Base-by-base conservation (phyloP, 2,888 invertebrate genomes). In the Disparrhopalites patrizii region DNA sequence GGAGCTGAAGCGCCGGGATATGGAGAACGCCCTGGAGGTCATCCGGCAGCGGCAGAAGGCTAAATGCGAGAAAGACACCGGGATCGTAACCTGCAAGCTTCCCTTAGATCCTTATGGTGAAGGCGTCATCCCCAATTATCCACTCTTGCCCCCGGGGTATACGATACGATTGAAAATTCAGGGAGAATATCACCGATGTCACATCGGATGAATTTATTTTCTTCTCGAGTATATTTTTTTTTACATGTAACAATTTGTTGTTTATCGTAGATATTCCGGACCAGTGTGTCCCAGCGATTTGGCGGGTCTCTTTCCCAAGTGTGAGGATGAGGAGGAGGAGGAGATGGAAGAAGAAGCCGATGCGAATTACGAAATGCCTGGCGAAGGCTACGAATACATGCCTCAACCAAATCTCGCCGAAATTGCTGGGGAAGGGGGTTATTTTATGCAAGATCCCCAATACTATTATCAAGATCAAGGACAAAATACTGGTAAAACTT, bases 11-110 rank as follows among this genome's bases (percentile, higher is more conserved):
- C 62, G 71, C 38, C 58, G 73, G 18, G 75, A 75, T 67, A 71
- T 73, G 7, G 71, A 73, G 30, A 73, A 75, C 60, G 72, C 75
- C 8, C 40, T 75, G 20, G 71, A 73, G 28, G 75, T 75, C 3
- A 69, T 75, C 7, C 60, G 68, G 18, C 64, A 70, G 25, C 69
- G 69, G 31, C 70, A 73, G 28, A 69, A 69, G 66, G 65, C 60
- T n/a, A 61, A 68, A 52, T 72, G 64, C 54, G 66, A 70, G 20
- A 20, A 40, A 7, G 54, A 58, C 30, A 25, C 47, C 1, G 28
- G 47, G 3, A 55, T 54, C 30, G 57, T 28, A 5, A 51, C 51
- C 8, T 31, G 57, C 40, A 13, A 28, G 27, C 33, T 38, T 15
- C 56, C 58, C 1, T 13, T 33, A 1, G 38, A 47, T 15, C 58